phyloP scores from a whole-genome alignment of 2,888 invertebrate species.

The Tupiocoris notatus region DNA sequence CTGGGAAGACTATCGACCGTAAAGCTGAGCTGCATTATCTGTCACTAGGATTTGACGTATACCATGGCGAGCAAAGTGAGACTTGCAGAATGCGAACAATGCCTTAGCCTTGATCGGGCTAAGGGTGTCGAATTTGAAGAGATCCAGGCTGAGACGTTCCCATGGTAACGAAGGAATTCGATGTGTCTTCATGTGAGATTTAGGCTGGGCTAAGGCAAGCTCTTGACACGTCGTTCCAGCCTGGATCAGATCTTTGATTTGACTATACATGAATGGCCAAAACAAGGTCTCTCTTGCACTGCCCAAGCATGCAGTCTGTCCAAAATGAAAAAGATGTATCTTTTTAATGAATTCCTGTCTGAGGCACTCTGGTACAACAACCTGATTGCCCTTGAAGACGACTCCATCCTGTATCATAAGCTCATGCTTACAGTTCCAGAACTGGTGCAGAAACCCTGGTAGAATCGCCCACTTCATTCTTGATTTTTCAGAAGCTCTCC shows the following conservation, averaged over 20 bases:
- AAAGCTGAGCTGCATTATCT: constrained; percentile 22
- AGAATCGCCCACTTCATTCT: not conserved
- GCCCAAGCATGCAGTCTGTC: not conserved
- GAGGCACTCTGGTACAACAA: constrained; percentile 16
- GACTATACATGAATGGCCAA: constrained; percentile 8
- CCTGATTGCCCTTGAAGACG: not conserved
- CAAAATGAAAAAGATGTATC: not conserved
- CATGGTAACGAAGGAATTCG: too few species aligned
- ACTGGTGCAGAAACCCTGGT: not conserved
- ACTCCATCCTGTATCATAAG: constrained; percentile 21
- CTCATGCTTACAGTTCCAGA: not conserved
- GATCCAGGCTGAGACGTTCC: too few species aligned
- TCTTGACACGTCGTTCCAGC: not conserved
- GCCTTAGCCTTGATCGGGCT: not conserved
- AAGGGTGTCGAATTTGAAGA: too few species aligned
- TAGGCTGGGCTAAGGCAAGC: too few species aligned
- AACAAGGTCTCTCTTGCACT: constrained; percentile 12
- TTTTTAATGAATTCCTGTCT: constrained; percentile 4
- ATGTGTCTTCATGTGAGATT: too few species aligned
- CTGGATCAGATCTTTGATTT: constrained; percentile 1
- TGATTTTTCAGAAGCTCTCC: not conserved
- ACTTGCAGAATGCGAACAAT: constrained; percentile 3
- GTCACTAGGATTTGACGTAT: constrained; percentile 25
- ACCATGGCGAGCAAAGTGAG: constrained; percentile 25
- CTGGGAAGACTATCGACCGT: not conserved